Base-by-base conservation (phyloP, 1,140 invertebrate genomes). In the Meloidogyne exigua region DNA sequence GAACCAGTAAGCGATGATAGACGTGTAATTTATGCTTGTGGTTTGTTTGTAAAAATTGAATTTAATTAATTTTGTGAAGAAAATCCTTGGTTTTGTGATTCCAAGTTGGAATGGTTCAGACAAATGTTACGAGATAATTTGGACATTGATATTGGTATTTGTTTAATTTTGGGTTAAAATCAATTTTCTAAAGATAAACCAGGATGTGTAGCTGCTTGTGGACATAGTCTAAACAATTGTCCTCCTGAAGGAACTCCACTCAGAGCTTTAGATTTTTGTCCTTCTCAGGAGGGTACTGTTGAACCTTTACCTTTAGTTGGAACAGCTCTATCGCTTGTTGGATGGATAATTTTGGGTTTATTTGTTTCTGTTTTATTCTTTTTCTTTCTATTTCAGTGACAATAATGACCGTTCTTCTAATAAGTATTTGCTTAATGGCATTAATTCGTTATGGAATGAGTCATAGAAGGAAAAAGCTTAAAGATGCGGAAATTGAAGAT, bases 261-360 rank as follows among this genome's bases (percentile, higher is more conserved):
- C 15, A 74, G 84, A 66, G 81, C 80, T 49, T 18, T 75, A 18
- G 84, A 85, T 68, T 78, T 80, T 64, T 84, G 83, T 36, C 82
- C 80, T 13, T 68, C 75, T 64, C 68, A 70, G 23, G 77, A 62
- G 21, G 80, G 82, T 26, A 83, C 72, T 70, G 79, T 82, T 10
- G 62, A 82, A 25, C 68, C 78, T 13, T 68, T 83, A 66, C 79
- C 83, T 13, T 69, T 84, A 39, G 77, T 80, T 65, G 85, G 84
- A 76, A 79, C 77, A 63, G 86, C 84, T 32, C 75, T 87, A 12
- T 82, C 79, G 18, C 75, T 86, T 39, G 86, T 87, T 72, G 86
- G 84, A 67, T 87, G 85, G 85, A 88, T 87, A 67, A 88, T 87
- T 64, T 76, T 88, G 13, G 85, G 85, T 86, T n/a, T n/a, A n/a